Base-by-base conservation (phyloP, 1,140 invertebrate species). In the Batillaria attramentaria region DNA sequence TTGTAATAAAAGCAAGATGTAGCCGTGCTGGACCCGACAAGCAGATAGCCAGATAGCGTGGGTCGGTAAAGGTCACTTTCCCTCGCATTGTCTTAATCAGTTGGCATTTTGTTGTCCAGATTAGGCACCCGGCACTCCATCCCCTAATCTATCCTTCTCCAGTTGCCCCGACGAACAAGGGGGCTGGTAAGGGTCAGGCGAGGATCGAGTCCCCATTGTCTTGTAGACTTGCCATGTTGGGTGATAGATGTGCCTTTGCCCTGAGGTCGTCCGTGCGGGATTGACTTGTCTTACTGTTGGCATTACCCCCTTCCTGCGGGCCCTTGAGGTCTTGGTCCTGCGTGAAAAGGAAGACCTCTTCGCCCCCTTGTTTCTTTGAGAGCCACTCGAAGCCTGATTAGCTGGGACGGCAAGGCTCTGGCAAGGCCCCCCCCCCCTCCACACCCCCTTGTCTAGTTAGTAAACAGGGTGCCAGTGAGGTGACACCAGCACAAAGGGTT, bases 401-500 rank as follows among this genome's bases (percentile, higher is more conserved):
- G 66, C 37, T 60, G 39, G 66, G 35, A 39, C 37, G 20, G 37
- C 20, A 20, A 20, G 16, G 3, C 35, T 50, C 24, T 46, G 42
- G 24, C 70, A 31, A 20, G 16, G 18, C 16, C 16, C 69, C 5
- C 37, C 69, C 16, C 3, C n/a, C 43, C 1, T 31, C 16, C 16
- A 35, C 5, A 5, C 69, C 16, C 3, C n/a, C 43, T 3, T 31
- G n/a, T 43, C 50, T 37, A 18, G 50, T 72, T 72, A 18, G 66
- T 41, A 69, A 69, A 69, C 66, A 69, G 37, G 20, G 35, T 37
- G 33, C n/a, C 66, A 41, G 3, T 20, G 18, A 10, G 37, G 37
- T 69, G 66, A 69, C 66, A 69, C 35, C 16, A 41, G 18, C 42
- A 69, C 66, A 69, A 69, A 69, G 42, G 66, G 10, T 41, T 24